phyloP scores from a whole-genome alignment of 2,113 vertebrate species.

The Motacilla tschutschensis region DNA sequence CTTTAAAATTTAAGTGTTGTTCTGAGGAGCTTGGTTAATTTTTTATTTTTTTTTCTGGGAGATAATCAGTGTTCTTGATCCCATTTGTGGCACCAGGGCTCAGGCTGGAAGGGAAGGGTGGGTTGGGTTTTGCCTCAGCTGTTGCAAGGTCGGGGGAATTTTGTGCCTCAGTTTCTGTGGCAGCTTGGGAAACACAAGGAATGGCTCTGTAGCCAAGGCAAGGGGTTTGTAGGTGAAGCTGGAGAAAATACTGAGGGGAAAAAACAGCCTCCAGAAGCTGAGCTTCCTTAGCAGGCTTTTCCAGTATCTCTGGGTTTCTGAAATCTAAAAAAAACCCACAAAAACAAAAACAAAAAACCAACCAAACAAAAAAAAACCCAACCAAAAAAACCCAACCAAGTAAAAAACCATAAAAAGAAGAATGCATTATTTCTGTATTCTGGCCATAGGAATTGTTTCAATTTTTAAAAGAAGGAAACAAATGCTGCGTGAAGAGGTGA shows the following conservation, averaged over 20 bases:
- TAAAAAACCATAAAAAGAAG: fast-evolving
- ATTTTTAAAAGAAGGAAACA: not conserved
- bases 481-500: not conserved
- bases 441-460: not conserved
- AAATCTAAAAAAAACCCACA: not conserved
- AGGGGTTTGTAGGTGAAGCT: not conserved
- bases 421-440: not conserved
- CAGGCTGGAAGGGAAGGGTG: not conserved
- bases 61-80: not conserved
- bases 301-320: not conserved
- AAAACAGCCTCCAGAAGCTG: not conserved
- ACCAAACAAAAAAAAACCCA: not conserved
- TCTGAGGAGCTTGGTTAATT: not conserved
- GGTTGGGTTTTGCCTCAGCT: not conserved
- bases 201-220: not conserved
- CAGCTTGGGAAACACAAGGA: not conserved
- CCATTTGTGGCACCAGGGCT: not conserved
- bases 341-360: not conserved
- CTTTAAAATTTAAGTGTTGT: constrained; percentile 32
- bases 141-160: not conserved
- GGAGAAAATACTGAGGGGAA: not conserved
- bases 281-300: not conserved
- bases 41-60: not conserved
- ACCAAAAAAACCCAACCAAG: not conserved
- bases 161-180: not conserved